Evolutionary conservation across 2,888 invertebrate species (phyloP).

Genomic region (Euproctis similis): DNA sequence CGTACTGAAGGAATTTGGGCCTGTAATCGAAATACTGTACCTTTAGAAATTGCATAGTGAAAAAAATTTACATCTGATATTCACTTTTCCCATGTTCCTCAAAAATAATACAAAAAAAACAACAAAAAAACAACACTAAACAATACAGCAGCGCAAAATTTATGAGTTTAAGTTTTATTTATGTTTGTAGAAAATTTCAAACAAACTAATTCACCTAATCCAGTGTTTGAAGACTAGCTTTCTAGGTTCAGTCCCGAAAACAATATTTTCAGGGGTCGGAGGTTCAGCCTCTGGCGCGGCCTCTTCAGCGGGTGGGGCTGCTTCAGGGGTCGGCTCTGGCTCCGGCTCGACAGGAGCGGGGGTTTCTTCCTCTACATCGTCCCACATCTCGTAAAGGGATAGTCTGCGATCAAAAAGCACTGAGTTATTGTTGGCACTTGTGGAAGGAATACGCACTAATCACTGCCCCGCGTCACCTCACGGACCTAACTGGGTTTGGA

Average conservation of each 20-base stretch:
- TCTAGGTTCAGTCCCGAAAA: slow-evolving; percentile 74
- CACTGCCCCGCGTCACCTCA: slow-evolving; percentile 29
- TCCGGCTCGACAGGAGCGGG: slow-evolving; percentile 38
- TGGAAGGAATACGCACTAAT: slow-evolving; percentile 21
- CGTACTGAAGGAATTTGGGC: slow-evolving; percentile 87
- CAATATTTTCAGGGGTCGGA: slow-evolving; percentile 53
- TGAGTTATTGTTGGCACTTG: slow-evolving; percentile 27
- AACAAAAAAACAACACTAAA: too few species aligned
- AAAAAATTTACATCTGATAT: too few species aligned
- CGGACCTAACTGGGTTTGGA: slow-evolving; percentile 60
- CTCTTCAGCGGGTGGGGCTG: slow-evolving; percentile 37
- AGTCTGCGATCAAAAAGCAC: slow-evolving; percentile 56
- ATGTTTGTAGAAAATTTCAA: neutral
- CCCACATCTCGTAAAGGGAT: slow-evolving; percentile 66
- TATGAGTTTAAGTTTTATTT: neutral
- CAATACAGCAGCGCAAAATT: too few species aligned
- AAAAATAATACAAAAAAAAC: too few species aligned
- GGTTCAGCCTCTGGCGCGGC: slow-evolving; percentile 62
- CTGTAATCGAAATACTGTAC: slow-evolving; percentile 52
- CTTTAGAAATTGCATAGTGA: slow-evolving; percentile 10
- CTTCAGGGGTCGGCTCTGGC: slow-evolving; percentile 33
- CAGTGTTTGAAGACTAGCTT: slow-evolving; percentile 87
- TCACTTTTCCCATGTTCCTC: too few species aligned
- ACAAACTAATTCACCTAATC: slow-evolving; percentile 77
- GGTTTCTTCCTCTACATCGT: slow-evolving; percentile 74